phyloP scores from a whole-genome alignment of 2,888 invertebrate genomes.

The Exocentrus adspersus region DNA sequence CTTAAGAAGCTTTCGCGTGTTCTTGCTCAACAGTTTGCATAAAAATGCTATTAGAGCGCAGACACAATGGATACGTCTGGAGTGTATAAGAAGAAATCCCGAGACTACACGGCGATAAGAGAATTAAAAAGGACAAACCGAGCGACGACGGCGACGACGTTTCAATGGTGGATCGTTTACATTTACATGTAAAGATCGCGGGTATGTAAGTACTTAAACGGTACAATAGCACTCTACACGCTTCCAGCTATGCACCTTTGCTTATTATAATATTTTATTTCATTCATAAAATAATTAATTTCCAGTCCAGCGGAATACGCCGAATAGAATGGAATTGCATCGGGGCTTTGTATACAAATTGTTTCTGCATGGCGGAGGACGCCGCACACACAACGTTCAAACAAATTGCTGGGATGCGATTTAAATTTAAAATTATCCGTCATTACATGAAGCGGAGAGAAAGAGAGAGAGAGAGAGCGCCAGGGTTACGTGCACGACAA shows the following conservation, averaged over 20 bases:
- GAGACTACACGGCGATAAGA: slow-evolving; percentile 8
- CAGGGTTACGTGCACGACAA: background rate
- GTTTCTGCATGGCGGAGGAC: slow-evolving; percentile 23
- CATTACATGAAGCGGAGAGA: background rate
- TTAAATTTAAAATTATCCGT: slow-evolving; percentile 6
- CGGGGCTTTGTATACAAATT: slow-evolving; percentile 35
- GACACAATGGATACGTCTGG: slow-evolving; percentile 5
- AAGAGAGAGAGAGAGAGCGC: too few species aligned
- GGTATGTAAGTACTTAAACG: too few species aligned
- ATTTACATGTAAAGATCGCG: too few species aligned
- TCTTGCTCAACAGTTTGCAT: slow-evolving; percentile 20
- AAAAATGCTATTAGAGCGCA: slow-evolving; percentile 23
- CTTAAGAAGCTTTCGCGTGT: slow-evolving; percentile 28
- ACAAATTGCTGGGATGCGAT: slow-evolving; percentile 27
- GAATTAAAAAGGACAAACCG: slow-evolving; percentile 22
- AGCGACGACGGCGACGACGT: too few species aligned
- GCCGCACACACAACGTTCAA: slow-evolving; percentile 31
- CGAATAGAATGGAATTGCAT: slow-evolving; percentile 29
- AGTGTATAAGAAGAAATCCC: background rate
- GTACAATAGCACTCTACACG: too few species aligned
- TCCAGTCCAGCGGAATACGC: slow-evolving; percentile 24
- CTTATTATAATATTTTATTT: slow-evolving; percentile 25
- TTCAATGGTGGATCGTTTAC: too few species aligned
- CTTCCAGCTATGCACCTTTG: too few species aligned
- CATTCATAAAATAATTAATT: slow-evolving; percentile 34